Evolutionary conservation across 2,797 vertebrate species (phyloP).

Genomic region (Oreochromis mossambicus): DNA sequence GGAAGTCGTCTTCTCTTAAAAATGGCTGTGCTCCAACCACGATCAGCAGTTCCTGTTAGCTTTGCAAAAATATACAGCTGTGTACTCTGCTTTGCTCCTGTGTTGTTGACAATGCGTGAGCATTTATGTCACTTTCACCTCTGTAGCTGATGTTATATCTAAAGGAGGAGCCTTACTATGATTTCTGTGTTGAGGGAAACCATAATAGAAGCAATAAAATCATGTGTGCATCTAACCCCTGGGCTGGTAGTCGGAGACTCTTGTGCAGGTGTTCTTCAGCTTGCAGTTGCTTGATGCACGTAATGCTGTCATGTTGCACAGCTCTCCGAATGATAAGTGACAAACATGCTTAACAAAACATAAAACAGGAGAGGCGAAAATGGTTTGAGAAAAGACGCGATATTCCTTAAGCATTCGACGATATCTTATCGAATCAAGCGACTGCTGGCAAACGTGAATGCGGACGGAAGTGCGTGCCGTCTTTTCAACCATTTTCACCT

Average conservation of each 20-base stretch:
- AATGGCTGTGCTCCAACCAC: not conserved
- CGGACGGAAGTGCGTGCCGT: not conserved
- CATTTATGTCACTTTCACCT: not conserved
- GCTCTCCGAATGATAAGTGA: not conserved
- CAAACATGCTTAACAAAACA: not conserved
- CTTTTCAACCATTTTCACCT: slow-evolving; percentile 14
- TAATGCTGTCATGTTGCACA: not conserved
- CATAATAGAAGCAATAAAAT: not conserved
- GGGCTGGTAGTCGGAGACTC: not conserved
- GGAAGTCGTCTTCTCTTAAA: not conserved
- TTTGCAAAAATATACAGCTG: not conserved
- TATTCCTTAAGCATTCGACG: not conserved
- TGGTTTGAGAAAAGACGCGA: not conserved
- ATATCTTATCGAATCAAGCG: not conserved
- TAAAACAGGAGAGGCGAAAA: not conserved
- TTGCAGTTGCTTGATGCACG: not conserved
- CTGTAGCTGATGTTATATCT: not conserved
- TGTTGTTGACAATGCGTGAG: not conserved
- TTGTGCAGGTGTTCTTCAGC: not conserved
- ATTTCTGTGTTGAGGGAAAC: not conserved
- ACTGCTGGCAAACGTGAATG: not conserved
- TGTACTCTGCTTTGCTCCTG: not conserved
- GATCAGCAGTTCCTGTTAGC: not conserved
- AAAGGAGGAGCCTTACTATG: not conserved
- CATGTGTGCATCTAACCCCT: not conserved